Percentiles rank a stretch among this genome's conserved stretches.
phyloP scores from a whole-genome alignment of 2,888 invertebrate species.

The Eubasilissa splendida region DNA sequence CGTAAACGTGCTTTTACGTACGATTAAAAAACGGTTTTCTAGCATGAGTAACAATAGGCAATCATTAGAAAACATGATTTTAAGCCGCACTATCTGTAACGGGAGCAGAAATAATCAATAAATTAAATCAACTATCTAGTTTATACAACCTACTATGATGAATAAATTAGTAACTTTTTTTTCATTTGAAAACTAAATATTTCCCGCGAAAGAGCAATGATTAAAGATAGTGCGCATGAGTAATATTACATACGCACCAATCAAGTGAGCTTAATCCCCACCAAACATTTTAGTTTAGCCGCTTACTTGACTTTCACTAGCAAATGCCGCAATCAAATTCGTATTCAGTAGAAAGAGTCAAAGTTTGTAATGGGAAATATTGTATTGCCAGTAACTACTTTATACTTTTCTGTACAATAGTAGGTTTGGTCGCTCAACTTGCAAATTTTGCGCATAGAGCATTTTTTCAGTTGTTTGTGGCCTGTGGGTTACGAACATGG shows the following conservation, averaged over 20 bases:
- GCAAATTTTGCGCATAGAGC: slow-evolving; percentile 19
- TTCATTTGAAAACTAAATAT: neutral
- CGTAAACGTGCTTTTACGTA: too few species aligned
- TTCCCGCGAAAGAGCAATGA: slow-evolving; percentile 12
- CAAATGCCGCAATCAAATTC: slow-evolving; percentile 12
- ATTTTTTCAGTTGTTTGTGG: slow-evolving; percentile 17
- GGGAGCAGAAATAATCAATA: too few species aligned
- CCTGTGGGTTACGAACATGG: slow-evolving; percentile 23
- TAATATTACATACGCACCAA: neutral
- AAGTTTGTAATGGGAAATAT: neutral
- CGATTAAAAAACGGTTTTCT: too few species aligned
- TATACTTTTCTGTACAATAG: neutral
- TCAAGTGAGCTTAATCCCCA: slow-evolving; percentile 13
- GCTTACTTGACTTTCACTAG: slow-evolving; percentile 21
- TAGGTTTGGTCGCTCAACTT: slow-evolving; percentile 4
- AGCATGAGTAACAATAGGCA: too few species aligned
- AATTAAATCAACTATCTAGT: too few species aligned
- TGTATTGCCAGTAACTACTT: neutral
- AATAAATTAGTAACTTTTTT: too few species aligned
- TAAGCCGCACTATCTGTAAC: too few species aligned
- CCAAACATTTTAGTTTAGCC: slow-evolving; percentile 12
- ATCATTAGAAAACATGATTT: too few species aligned
- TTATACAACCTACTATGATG: too few species aligned
- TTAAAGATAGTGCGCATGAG: slow-evolving; percentile 1
- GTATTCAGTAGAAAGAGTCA: slow-evolving; percentile 2